Conservation (phyloP, 2,888 invertebrate genomes). For the Agonopterix arenella region DNA sequence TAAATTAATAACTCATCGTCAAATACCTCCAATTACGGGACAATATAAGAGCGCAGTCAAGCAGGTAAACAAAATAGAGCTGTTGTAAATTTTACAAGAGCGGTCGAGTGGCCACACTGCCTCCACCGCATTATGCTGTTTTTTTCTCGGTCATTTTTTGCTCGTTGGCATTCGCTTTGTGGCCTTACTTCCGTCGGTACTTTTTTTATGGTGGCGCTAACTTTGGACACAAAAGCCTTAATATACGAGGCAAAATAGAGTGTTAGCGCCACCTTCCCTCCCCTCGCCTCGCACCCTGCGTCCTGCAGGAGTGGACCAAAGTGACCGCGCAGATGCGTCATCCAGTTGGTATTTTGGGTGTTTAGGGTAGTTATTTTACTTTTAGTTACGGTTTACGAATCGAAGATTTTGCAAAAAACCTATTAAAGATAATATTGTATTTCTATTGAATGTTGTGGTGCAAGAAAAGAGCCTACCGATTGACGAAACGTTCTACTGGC, state of each 20-base stretch:
- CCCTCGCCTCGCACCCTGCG: slow-evolving; percentile 15
- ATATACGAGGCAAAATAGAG: slow-evolving; percentile 35
- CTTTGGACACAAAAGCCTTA: slow-evolving; percentile 51
- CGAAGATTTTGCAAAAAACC: too few relatives aligned
- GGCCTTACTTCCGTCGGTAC: slow-evolving; percentile 66
- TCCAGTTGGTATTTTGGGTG: slow-evolving; percentile 17
- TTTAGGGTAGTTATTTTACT: too few relatives aligned
- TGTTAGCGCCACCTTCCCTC: slow-evolving; percentile 43
- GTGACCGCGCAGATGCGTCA: slow-evolving; percentile 24
- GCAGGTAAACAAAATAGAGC: slow-evolving; percentile 76
- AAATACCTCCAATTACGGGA: slow-evolving; percentile 69
- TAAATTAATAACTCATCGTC: slow-evolving; percentile 76
- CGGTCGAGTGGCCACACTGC: slow-evolving; percentile 49
- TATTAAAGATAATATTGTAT: too few relatives aligned
- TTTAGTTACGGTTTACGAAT: too few relatives aligned
- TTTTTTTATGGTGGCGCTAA: slow-evolving; percentile 71
- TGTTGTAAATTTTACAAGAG: slow-evolving; percentile 75
- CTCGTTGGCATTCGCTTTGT: slow-evolving; percentile 68
- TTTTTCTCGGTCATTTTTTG: slow-evolving; percentile 59
- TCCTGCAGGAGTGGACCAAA: slow-evolving; percentile 8
- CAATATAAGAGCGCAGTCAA: slow-evolving; percentile 61
- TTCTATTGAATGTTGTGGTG: too few relatives aligned
- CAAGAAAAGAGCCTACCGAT: too few relatives aligned
- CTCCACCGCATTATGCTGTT: slow-evolving; percentile 66
- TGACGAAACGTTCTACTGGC: too few relatives aligned